Evolutionary conservation across 1,140 invertebrate species (phyloP).

Genomic region (Microplitis demolitor): DNA sequence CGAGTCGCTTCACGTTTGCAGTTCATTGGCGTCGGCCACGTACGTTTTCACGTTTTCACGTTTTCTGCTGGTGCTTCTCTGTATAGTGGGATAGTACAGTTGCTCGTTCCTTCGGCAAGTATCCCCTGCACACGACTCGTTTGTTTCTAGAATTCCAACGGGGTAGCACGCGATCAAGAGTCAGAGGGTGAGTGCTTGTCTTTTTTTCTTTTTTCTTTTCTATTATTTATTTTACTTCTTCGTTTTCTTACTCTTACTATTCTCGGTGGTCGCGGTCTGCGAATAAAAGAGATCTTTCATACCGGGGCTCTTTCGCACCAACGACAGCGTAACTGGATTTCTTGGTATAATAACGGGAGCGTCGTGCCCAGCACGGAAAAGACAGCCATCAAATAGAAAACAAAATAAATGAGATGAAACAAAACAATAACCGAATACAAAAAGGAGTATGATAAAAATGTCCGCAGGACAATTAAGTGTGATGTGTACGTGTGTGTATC

Average conservation of each 20-base stretch:
- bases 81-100: background rate
- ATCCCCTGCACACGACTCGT: constrained; percentile 11
- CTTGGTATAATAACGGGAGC: constrained; percentile 24
- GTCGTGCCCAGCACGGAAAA: constrained; percentile 25
- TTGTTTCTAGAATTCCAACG: constrained; percentile 31
- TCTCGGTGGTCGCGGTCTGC: background rate
- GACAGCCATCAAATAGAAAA: background rate
- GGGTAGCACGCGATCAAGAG: constrained; percentile 24
- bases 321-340: constrained; percentile 27
- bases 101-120: constrained; percentile 1
- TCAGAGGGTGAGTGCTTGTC: background rate
- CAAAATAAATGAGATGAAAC: background rate
- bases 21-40: constrained; percentile 37
- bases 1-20: constrained; percentile 36
- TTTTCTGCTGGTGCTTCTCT: background rate
- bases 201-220: constrained; percentile 7
- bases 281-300: background rate
- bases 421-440: background rate
- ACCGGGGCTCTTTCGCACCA: constrained; percentile 12
- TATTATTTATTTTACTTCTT: background rate
- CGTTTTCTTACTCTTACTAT: background rate
- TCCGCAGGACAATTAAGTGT: background rate
- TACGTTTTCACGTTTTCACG: constrained; percentile 30
- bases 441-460: background rate
- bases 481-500: no score